These are phyloP conservation scores for Alosa alosa DNA, from an alignment of 2,113 vertebrate species.

Conservation along the genomic window DNA sequence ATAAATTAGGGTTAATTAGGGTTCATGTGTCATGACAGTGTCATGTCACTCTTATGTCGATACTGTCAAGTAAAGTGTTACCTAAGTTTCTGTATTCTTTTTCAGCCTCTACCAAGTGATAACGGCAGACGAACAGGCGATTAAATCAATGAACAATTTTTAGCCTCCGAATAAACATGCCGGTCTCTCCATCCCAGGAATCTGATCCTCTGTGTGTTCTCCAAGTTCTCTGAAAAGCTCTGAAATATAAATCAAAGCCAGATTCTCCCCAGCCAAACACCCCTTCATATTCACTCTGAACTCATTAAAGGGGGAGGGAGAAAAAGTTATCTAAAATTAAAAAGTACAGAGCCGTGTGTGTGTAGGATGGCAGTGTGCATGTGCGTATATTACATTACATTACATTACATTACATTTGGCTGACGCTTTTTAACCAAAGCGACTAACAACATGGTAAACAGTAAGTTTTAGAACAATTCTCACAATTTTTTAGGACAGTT, in stretches of 20 bases:
- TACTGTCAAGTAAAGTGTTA: no score
- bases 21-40: no score
- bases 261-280: neutral
- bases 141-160: neutral
- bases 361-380: neutral
- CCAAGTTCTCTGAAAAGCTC: neutral
- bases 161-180: neutral
- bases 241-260: neutral
- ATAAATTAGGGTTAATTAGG: no score
- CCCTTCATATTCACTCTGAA: neutral
- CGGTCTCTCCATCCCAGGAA: neutral
- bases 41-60: no score
- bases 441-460: no score
- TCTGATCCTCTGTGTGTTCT: neutral
- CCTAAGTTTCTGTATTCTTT: neutral
- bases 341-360: no score
- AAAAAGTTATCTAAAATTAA: neutral
- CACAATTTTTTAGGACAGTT: no score
- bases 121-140: neutral
- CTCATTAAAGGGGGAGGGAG: neutral
- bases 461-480: no score
- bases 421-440: no score
- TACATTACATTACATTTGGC: no score
- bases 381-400: no score
- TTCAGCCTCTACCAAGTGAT: neutral